phyloP scores from a whole-genome alignment of 64 coral and sea anemone genomes.

The Porites lutea region DNA sequence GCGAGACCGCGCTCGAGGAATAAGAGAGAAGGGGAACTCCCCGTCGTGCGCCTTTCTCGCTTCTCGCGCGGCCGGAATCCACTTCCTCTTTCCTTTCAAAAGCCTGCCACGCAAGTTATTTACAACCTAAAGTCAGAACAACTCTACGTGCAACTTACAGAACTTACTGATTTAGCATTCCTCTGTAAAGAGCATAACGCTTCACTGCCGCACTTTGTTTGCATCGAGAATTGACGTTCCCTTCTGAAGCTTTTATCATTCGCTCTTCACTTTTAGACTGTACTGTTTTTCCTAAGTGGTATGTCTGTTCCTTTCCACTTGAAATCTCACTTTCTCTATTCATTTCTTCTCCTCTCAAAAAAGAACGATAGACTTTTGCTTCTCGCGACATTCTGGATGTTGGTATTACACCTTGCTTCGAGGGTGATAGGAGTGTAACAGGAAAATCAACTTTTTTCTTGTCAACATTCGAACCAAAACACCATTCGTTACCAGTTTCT shows the following conservation, averaged over 20 bases:
- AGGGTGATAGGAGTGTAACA: background rate
- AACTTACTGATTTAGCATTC: constrained; percentile 16
- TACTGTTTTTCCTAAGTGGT: background rate
- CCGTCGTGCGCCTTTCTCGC: no score
- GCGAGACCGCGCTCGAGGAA: no score
- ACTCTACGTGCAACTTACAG: background rate
- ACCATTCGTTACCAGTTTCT: background rate
- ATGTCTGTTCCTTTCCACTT: background rate
- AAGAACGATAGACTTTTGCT: background rate
- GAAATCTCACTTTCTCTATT: background rate
- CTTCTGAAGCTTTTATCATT: background rate
- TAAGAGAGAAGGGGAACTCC: no score
- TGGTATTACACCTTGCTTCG: background rate
- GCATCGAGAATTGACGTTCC: background rate
- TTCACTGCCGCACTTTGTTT: background rate
- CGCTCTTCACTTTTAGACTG: no score
- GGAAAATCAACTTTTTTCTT: background rate
- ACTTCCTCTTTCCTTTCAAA: no score
- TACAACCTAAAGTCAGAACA: no score
- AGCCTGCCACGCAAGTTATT: no score
- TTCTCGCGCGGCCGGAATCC: no score
- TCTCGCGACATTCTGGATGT: background rate
- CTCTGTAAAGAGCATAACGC: background rate
- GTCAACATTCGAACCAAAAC: background rate
- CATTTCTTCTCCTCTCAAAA: background rate